phyloP scores from a whole-genome alignment of 2,113 vertebrate species.

The Melozone crissalis region DNA sequence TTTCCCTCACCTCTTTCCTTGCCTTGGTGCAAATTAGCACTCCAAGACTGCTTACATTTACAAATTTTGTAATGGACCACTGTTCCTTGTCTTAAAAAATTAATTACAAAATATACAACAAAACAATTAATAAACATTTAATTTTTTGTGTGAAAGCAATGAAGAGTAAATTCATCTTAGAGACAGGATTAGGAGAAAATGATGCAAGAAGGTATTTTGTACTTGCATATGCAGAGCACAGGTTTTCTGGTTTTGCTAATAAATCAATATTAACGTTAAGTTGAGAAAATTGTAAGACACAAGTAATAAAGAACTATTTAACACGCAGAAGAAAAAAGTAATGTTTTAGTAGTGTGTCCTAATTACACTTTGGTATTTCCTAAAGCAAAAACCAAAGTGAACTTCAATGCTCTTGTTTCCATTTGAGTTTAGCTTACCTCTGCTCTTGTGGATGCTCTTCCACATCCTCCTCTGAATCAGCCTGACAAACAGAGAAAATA shows the following conservation, averaged over 20 bases:
- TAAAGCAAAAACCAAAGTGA: not conserved
- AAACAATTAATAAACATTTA: not conserved
- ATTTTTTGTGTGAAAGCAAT: not conserved
- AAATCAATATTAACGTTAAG: not conserved
- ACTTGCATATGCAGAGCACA: fast-evolving
- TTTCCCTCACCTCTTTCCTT: not conserved
- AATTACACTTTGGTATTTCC: not conserved
- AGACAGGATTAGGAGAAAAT: not conserved
- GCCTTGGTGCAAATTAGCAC: not conserved
- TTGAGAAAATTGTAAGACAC: not conserved
- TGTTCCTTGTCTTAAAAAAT: not conserved
- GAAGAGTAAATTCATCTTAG: not conserved
- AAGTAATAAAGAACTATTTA: not conserved
- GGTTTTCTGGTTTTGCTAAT: not conserved
- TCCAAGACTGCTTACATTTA: not conserved
- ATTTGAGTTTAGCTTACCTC: conserved; percentile 76
- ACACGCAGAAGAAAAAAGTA: not conserved
- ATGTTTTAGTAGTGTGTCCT: not conserved
- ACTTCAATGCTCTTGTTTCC: not conserved
- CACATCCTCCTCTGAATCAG: conserved; percentile 85
- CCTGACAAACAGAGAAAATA: conserved; percentile 73
- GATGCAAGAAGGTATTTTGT: not conserved
- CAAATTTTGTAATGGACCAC: not conserved
- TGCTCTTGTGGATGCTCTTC: conserved; percentile 86
- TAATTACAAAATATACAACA: not conserved